phyloP scores from a whole-genome alignment of 1,140 invertebrate species.

The Pollicipes pollicipes region DNA sequence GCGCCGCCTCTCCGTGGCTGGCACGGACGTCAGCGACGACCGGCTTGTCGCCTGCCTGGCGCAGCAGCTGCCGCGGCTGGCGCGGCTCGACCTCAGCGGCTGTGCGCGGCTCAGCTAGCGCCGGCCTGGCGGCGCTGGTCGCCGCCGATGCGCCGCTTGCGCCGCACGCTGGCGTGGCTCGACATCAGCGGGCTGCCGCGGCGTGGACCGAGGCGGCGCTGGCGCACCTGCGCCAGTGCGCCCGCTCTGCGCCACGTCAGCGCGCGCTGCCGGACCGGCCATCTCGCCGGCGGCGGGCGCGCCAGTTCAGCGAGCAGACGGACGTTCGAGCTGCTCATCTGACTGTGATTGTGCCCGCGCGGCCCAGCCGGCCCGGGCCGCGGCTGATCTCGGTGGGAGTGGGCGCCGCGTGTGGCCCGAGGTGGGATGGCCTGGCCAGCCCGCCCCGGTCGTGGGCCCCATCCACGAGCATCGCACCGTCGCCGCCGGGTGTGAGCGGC shows the following conservation, averaged over 20 bases:
- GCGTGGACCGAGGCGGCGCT: neutral
- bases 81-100: conserved; percentile 53
- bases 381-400: too few species aligned
- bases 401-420: too few species aligned
- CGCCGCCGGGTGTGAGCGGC: too few species aligned
- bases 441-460: too few species aligned
- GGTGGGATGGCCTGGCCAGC: too few species aligned
- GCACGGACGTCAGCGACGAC: conserved; percentile 78
- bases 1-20: conserved; percentile 52
- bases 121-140: conserved; percentile 53
- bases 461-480: too few species aligned
- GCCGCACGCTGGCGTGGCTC: neutral
- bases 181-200: neutral
- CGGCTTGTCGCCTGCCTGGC: conserved; percentile 39
- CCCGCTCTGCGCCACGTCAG: neutral
- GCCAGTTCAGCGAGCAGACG: neutral
- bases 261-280: too few species aligned
- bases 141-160: conserved; percentile 4
- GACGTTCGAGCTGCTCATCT: neutral
- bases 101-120: conserved; percentile 65
- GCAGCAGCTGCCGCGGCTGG: conserved; percentile 36
- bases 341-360: too few species aligned
- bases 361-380: too few species aligned
- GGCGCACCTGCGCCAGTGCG: neutral
- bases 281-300: neutral